These are phyloP conservation scores for Microchrysa polita DNA, from an alignment of 2,888 invertebrate species.

Conservation along the genomic window DNA sequence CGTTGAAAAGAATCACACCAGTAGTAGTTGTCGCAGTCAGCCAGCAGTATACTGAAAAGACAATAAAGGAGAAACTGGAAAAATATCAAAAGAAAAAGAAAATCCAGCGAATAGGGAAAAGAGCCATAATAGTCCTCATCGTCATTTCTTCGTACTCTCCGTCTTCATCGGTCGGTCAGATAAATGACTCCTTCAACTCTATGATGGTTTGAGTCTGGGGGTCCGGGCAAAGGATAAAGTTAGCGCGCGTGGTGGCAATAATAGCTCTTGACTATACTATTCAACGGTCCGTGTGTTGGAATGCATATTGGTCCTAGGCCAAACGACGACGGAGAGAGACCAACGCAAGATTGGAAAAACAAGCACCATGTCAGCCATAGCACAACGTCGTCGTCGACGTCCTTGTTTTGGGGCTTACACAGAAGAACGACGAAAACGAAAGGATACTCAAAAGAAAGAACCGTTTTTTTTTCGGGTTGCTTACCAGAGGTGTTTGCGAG, in stretches of 20 bases:
- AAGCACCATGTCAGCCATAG: not conserved
- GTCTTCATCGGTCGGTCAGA: conserved; percentile 31
- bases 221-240: too few relatives aligned
- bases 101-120: conserved; percentile 37
- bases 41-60: conserved; percentile 33
- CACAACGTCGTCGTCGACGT: not conserved
- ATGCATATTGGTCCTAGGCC: not conserved
- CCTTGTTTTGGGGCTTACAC: conserved; percentile 11
- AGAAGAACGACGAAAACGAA: conserved; percentile 28
- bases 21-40: too few relatives aligned
- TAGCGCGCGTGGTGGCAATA: too few relatives aligned
- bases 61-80: conserved; percentile 38
- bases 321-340: not conserved
- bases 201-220: too few relatives aligned
- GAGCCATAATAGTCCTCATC: conserved; percentile 22
- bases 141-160: conserved; percentile 24
- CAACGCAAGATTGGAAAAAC: not conserved
- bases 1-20: too few relatives aligned
- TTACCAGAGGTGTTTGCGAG: conserved; percentile 30
- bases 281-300: not conserved
- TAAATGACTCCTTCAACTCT: not conserved
- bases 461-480: conserved; percentile 27
- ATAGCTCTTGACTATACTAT: too few relatives aligned
- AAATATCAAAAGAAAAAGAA: conserved; percentile 42
- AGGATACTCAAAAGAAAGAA: conserved; percentile 37